Conservation (phyloP, 2,888 invertebrate genomes). For the Protodeltote pygarga region DNA sequence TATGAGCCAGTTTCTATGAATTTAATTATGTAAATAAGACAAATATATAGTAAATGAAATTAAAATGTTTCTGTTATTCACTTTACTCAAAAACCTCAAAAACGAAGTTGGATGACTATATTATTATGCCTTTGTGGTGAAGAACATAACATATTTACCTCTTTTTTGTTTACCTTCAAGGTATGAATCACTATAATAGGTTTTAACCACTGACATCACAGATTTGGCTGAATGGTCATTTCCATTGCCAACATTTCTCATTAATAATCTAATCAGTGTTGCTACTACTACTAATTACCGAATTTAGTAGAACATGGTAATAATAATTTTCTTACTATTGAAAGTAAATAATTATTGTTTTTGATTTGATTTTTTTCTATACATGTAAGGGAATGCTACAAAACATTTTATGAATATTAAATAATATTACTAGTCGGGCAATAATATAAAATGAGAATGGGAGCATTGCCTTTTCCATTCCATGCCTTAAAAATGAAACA, state of each 20-base stretch:
- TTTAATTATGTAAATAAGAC: slow-evolving; percentile 16
- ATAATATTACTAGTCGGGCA: too few relatives aligned
- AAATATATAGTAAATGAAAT: slow-evolving; percentile 15
- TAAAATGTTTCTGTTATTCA: slow-evolving; percentile 7
- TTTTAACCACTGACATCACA: slow-evolving; percentile 39
- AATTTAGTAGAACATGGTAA: too few relatives aligned
- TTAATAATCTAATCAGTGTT: slow-evolving; percentile 10
- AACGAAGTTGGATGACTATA: background rate
- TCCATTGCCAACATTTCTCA: slow-evolving; percentile 9
- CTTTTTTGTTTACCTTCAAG: slow-evolving; percentile 36
- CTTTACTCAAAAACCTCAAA: background rate
- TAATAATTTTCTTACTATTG: too few relatives aligned
- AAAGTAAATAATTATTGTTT: too few relatives aligned
- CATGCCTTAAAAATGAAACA: too few relatives aligned
- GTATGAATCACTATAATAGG: slow-evolving; percentile 35
- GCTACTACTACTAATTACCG: background rate
- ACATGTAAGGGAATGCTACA: too few relatives aligned
- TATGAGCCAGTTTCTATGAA: slow-evolving; percentile 92
- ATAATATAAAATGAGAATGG: too few relatives aligned
- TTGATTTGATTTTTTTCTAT: too few relatives aligned
- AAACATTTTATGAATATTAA: too few relatives aligned
- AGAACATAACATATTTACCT: slow-evolving; percentile 11
- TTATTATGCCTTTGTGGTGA: background rate
- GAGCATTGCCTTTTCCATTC: too few relatives aligned
- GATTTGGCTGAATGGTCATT: slow-evolving; percentile 35